These are phyloP conservation scores for Hippocampus kuda DNA, from an alignment of 2,797 vertebrate genomes.

Conservation along the genomic window DNA sequence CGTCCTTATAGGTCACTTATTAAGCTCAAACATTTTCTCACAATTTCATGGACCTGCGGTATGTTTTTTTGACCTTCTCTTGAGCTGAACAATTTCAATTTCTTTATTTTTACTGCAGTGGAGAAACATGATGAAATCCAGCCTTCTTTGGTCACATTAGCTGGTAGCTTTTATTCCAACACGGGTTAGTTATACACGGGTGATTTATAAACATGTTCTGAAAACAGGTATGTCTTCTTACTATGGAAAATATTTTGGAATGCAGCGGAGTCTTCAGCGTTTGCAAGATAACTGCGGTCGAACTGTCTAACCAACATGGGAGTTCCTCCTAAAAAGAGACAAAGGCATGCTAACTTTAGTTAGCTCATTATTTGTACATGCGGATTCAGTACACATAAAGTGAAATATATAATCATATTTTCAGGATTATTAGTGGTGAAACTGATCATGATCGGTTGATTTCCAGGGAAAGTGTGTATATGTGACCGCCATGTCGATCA, in stretches of 20 bases:
- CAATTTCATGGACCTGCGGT: conserved; percentile 24
- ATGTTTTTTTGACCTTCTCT: conserved; percentile 28
- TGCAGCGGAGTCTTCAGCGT: no score
- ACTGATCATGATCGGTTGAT: no score
- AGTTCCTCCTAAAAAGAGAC: no score
- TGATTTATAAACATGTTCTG: background rate
- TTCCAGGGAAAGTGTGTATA: no score
- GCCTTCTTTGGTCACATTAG: background rate
- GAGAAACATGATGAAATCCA: conserved; percentile 2
- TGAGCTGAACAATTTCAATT: conserved; percentile 19
- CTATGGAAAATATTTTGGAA: background rate
- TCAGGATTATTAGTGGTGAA: no score
- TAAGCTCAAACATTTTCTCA: background rate
- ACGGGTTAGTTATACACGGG: background rate
- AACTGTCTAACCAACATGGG: background rate
- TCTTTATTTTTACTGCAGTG: conserved; percentile 2
- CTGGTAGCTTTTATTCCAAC: background rate
- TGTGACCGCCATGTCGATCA: no score
- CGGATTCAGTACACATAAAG: no score
- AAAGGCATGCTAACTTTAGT: no score
- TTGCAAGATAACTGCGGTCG: background rate
- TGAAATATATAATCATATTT: no score
- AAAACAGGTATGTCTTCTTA: background rate
- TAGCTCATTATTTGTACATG: no score
- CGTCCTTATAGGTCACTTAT: conserved; percentile 1